Conservation (phyloP, 2,113 vertebrate genomes). For the Spea bombifrons region DNA sequence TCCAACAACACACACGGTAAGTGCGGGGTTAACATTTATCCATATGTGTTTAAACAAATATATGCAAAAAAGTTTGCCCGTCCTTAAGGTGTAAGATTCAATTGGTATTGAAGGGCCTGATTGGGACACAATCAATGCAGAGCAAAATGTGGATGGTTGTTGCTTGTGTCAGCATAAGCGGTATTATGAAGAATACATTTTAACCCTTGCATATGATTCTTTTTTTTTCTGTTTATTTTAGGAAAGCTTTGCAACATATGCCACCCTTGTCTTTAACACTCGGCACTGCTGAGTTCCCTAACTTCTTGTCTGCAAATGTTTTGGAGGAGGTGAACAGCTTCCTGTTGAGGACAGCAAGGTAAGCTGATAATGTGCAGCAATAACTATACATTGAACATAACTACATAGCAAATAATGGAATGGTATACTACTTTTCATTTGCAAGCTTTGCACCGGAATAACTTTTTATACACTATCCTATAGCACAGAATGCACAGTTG, state of each 20-base stretch:
- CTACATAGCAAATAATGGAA: no score
- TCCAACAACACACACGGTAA: slow-evolving; percentile 93
- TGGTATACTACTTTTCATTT: no score
- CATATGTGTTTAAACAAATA: no score
- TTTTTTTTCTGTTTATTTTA: slow-evolving; percentile 50
- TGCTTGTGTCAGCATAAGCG: no score
- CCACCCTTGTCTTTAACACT: slow-evolving; percentile 87
- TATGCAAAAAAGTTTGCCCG: no score
- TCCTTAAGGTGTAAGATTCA: neutral
- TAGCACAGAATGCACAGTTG: no score
- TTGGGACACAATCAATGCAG: no score
- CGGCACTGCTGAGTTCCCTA: slow-evolving; percentile 85
- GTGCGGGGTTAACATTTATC: slow-evolving; percentile 49
- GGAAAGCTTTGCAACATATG: slow-evolving; percentile 95
- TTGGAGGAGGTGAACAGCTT: slow-evolving; percentile 95
- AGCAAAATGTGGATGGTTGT: no score
- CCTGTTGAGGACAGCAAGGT: slow-evolving; percentile 91
- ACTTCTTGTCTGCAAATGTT: slow-evolving; percentile 90
- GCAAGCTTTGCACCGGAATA: no score
- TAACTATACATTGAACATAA: no score
- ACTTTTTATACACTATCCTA: no score
- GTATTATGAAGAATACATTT: no score
- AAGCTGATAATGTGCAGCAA: slow-evolving; percentile 9
- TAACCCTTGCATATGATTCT: neutral
- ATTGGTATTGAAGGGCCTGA: neutral